These are phyloP conservation scores for Apamea crenata DNA, from an alignment of 2,888 invertebrate genomes.

Conservation along the genomic window DNA sequence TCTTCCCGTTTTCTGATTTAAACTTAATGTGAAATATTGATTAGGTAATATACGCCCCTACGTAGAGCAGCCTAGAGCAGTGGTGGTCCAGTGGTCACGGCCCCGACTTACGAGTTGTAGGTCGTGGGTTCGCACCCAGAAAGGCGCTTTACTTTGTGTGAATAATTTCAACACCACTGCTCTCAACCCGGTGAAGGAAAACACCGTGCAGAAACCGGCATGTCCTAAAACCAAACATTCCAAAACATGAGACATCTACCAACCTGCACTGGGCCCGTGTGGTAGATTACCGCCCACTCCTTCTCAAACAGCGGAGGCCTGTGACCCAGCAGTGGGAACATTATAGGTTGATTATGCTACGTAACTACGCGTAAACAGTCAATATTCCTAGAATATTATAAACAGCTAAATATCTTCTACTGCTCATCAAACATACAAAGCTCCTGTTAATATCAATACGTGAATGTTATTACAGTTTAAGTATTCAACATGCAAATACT, in stretches of 20 bases:
- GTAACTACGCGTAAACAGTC: neutral
- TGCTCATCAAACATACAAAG: slow-evolving; percentile 10
- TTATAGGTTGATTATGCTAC: neutral
- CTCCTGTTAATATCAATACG: neutral
- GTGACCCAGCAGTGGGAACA: neutral
- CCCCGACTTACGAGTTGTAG: no score
- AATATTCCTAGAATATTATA: slow-evolving; percentile 10
- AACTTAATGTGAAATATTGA: neutral
- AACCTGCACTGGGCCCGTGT: neutral
- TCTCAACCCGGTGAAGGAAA: neutral
- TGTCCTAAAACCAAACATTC: neutral
- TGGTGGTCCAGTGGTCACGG: no score
- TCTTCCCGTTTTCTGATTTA: neutral
- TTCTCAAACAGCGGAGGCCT: neutral
- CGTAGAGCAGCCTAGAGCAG: no score
- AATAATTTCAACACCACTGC: neutral
- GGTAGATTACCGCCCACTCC: neutral
- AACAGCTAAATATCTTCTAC: neutral
- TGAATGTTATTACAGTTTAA: slow-evolving; percentile 19
- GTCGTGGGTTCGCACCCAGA: neutral
- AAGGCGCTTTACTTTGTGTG: neutral
- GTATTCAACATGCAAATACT: slow-evolving; percentile 40
- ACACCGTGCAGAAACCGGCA: neutral
- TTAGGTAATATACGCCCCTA: no score
- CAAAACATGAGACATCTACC: neutral